phyloP scores from a whole-genome alignment of 2,888 invertebrate species.

The Encarsia formosa region DNA sequence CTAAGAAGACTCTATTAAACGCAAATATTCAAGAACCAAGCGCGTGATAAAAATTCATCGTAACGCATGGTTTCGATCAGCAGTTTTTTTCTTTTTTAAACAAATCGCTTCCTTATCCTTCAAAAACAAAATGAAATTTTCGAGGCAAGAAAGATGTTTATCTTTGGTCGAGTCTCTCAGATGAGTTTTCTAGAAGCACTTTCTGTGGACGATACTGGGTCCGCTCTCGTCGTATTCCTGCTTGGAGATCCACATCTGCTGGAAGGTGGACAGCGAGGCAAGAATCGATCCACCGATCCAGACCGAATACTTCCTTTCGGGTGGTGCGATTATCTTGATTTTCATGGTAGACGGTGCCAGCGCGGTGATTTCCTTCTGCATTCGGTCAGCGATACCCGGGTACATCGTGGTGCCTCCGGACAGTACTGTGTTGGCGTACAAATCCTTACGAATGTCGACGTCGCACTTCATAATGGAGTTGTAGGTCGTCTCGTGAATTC shows the following conservation, averaged over 20 bases:
- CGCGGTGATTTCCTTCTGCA: constrained; percentile 54
- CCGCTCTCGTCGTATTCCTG: constrained; percentile 56
- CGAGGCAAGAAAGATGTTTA: too few relatives aligned
- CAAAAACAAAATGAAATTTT: too few relatives aligned
- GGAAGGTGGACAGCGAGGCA: constrained; percentile 53
- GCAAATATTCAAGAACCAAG: too few relatives aligned
- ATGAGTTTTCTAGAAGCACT: constrained; percentile 56
- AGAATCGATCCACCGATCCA: constrained; percentile 55
- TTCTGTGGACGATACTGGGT: constrained; percentile 54
- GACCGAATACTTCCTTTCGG: constrained; percentile 55
- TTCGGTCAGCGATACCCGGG: constrained; percentile 55
- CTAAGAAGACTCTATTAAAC: too few relatives aligned
- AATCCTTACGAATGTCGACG: constrained; percentile 57
- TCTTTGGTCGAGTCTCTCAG: too few relatives aligned
- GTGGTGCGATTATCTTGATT: constrained; percentile 56
- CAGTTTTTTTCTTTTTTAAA: too few relatives aligned
- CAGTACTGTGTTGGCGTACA: constrained; percentile 57
- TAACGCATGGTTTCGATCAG: too few relatives aligned
- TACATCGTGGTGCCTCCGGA: constrained; percentile 59
- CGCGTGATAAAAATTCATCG: too few relatives aligned
- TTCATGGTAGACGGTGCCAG: constrained; percentile 55
- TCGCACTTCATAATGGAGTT: constrained; percentile 63
- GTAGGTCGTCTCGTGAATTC: constrained; percentile 58
- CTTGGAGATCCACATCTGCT: constrained; percentile 56
- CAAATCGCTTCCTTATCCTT: too few relatives aligned